Percentiles rank a stretch among this genome's conserved stretches.
phyloP scores from a whole-genome alignment of 37 sponge, comb jelly and placozoan genomes.

The Aplysina aerophoba region DNA sequence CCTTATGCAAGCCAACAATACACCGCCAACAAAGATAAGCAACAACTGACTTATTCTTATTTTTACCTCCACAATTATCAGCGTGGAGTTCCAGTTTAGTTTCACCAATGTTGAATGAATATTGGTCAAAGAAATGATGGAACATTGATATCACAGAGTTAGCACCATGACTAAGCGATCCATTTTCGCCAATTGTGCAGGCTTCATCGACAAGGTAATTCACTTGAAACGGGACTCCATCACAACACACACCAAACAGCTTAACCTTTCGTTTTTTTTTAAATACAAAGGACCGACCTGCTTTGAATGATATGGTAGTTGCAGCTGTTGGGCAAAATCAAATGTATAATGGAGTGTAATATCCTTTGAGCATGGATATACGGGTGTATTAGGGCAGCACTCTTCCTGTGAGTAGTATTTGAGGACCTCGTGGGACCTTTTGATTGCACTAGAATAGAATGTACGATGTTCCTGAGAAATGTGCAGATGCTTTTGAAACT shows the following conservation, averaged over 20 bases:
- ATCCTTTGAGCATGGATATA: conserved; percentile 3
- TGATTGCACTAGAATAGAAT: conserved; percentile 1
- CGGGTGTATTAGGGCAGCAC: background rate
- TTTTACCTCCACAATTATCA: conserved; percentile 52
- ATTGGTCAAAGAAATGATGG: background rate
- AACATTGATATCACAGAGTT: conserved; percentile 24
- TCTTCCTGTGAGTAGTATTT: no score
- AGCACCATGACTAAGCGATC: background rate
- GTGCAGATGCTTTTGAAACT: conserved; percentile 26
- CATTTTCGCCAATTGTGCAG: background rate
- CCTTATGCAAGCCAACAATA: conserved; percentile 38
- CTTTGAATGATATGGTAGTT: conserved; percentile 13
- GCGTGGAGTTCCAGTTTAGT: conserved; percentile 27
- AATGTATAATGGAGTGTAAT: conserved; percentile 17
- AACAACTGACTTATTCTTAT: conserved; percentile 40
- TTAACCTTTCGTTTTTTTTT: conserved; percentile 2
- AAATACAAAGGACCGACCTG: conserved; percentile 25
- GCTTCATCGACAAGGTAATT: conserved; percentile 21
- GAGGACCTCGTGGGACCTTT: background rate
- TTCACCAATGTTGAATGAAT: conserved; percentile 18
- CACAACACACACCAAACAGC: conserved; percentile 11
- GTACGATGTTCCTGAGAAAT: conserved; percentile 37
- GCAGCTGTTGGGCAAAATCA: conserved; percentile 35
- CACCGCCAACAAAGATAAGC: conserved; percentile 39
- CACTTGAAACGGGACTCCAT: conserved; percentile 10